Base-by-base conservation (phyloP, 2,113 vertebrate genomes). In the Gymnogyps californianus region DNA sequence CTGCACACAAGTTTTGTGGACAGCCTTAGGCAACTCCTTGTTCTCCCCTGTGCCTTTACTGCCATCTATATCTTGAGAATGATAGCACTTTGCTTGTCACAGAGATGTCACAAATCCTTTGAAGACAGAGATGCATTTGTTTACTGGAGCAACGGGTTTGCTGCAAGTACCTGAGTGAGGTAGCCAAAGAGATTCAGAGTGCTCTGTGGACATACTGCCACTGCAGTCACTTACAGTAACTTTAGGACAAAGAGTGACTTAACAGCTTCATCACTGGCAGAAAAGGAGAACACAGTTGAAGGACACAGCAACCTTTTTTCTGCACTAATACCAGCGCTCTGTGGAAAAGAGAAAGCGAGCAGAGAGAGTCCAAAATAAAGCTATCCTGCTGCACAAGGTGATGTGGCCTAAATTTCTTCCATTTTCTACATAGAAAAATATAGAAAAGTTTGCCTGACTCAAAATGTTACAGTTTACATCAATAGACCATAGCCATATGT, bases 41-140 rank as follows among this genome's bases (percentile, higher is more conserved):
- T 83, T 83, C 91, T 96, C 96, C 96, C 92, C 93, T 93, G 89
- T 95, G 95, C 91, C 75, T 95, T 96, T 95, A 89, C 96, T 94
- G 94, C 93, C 96, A 97, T 87, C 93, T 97, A 91, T 87, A 97
- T 76, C 93, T 83, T 95, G 93, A 85, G 91, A 93, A 80, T 1
- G 87, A 96, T 61, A 95, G 75, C 96, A 96, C 66, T 90, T 86
- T 42, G 49, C 81, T 85, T 89, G 86, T 89, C 80, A 94, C 87
- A 77, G 70, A 79, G 58, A 65, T 88, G 93, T 77, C 89, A 91
- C 88, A 94, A 90, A 62, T 4, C 84, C 94, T 62, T 85, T 80
- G 62, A 85, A 92, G 77, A 29, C 0, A 79, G 83, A 49, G 69
- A 77, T 13, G 54, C 24, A 24, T 61, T 79, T 87, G 46, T 71